phyloP scores from a whole-genome alignment of 2,888 invertebrate genomes.

The Euphydryas editha region DNA sequence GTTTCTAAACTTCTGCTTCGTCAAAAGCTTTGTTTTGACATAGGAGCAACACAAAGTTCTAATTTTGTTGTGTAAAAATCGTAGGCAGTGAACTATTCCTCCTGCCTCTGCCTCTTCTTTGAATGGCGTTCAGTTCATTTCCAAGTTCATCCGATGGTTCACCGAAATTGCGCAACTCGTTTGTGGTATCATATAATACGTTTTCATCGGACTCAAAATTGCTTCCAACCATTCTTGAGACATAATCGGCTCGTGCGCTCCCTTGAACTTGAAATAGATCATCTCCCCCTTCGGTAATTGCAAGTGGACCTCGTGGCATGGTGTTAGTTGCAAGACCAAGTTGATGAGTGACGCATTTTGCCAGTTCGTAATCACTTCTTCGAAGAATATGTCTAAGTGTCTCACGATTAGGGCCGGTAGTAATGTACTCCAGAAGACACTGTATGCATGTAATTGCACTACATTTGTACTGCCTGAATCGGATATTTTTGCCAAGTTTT shows the following conservation, averaged over 20 bases:
- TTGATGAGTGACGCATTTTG: conserved; percentile 31
- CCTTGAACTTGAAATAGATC: conserved; percentile 21
- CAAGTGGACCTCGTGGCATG: background rate
- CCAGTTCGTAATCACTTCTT: conserved; percentile 21
- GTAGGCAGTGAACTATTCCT: background rate
- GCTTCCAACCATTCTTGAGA: conserved; percentile 12
- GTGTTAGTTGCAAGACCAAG: conserved; percentile 20
- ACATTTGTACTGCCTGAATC: too few relatives aligned
- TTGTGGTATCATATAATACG: conserved; percentile 1
- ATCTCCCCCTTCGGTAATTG: conserved; percentile 25
- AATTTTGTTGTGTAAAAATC: conserved; percentile 13
- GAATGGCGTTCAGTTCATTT: conserved; percentile 14
- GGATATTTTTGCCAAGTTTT: too few relatives aligned
- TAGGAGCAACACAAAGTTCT: conserved; percentile 30
- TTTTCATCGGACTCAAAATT: conserved; percentile 14
- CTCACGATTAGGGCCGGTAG: too few relatives aligned
- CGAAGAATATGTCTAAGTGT: conserved; percentile 34
- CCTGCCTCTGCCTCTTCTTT: background rate
- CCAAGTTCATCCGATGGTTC: conserved; percentile 5
- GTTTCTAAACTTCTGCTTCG: conserved; percentile 36
- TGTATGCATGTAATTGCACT: too few relatives aligned
- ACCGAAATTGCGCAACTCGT: background rate
- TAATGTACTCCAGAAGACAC: too few relatives aligned
- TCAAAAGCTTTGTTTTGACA: conserved; percentile 41
- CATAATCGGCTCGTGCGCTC: conserved; percentile 8